phyloP scores from a whole-genome alignment of 2,888 invertebrate species.

The Caenorhabditis drosophilae region DNA sequence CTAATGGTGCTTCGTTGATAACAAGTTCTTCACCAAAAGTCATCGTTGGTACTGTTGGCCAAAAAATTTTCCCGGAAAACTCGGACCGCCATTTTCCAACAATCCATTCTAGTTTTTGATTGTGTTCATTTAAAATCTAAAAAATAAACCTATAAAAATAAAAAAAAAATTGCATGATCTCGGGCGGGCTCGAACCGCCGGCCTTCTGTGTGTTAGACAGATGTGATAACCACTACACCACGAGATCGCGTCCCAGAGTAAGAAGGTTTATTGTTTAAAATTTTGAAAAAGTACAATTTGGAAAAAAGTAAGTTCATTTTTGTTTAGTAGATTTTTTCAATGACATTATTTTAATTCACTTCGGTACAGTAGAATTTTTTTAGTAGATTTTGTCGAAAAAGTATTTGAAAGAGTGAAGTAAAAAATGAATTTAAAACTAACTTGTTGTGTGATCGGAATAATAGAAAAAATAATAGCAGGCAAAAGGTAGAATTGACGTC shows the following conservation, averaged over 20 bases:
- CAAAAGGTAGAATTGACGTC: constrained; percentile 9
- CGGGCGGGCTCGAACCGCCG: constrained; percentile 67
- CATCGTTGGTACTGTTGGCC: constrained; percentile 70
- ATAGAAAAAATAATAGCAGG: neutral
- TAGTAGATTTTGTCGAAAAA: neutral
- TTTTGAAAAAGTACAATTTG: too few species aligned
- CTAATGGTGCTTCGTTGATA: constrained; percentile 66
- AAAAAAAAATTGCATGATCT: constrained; percentile 45
- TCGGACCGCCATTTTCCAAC: constrained; percentile 69
- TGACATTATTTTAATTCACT: too few species aligned
- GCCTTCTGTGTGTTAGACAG: constrained; percentile 60
- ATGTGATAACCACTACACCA: constrained; percentile 30
- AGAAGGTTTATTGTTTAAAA: too few species aligned
- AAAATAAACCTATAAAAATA: constrained; percentile 6
- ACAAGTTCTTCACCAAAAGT: constrained; percentile 69
- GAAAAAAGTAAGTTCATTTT: too few species aligned
- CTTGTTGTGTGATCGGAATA: neutral
- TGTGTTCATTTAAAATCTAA: constrained; percentile 50
- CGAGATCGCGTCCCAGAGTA: too few species aligned
- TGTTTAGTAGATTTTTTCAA: too few species aligned
- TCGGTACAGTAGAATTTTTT: too few species aligned
- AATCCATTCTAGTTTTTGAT: constrained; percentile 66
- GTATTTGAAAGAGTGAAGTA: neutral
- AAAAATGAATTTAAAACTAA: neutral
- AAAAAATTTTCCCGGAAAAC: constrained; percentile 69